phyloP scores from a whole-genome alignment of 2,797 vertebrate species.

The Sibirionetta formosa region DNA sequence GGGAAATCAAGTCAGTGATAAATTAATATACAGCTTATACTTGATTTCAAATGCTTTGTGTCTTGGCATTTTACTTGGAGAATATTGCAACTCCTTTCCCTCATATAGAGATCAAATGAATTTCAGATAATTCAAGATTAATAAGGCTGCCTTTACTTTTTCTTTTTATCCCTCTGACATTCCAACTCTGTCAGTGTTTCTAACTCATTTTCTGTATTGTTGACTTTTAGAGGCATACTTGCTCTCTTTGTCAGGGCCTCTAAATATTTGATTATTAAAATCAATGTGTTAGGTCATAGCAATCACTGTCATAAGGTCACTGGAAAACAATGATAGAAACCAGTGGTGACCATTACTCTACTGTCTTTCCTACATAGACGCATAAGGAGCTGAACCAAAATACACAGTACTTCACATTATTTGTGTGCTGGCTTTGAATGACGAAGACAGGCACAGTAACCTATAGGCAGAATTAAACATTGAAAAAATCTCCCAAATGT shows the following conservation, averaged over 20 bases:
- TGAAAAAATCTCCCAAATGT: background rate
- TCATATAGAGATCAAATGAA: background rate
- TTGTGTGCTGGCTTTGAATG: background rate
- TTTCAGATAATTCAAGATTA: background rate
- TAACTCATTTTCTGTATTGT: background rate
- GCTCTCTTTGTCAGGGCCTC: background rate
- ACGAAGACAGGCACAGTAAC: background rate
- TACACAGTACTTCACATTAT: accelerated
- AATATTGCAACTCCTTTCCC: accelerated
- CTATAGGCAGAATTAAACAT: background rate
- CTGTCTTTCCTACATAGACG: background rate
- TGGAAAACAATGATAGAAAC: background rate
- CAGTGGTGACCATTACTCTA: background rate
- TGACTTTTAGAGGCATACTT: background rate
- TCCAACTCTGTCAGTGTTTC: background rate
- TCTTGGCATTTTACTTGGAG: background rate
- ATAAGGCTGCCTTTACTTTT: background rate
- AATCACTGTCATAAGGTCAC: background rate
- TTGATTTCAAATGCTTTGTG: background rate
- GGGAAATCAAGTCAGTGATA: background rate
- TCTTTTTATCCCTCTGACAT: background rate
- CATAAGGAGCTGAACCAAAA: accelerated
- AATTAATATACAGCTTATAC: background rate
- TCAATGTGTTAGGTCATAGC: accelerated
- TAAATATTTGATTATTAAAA: background rate